These are phyloP conservation scores for Xenopus laevis DNA, from an alignment of 2,113 vertebrate genomes.

Conservation along the genomic window DNA sequence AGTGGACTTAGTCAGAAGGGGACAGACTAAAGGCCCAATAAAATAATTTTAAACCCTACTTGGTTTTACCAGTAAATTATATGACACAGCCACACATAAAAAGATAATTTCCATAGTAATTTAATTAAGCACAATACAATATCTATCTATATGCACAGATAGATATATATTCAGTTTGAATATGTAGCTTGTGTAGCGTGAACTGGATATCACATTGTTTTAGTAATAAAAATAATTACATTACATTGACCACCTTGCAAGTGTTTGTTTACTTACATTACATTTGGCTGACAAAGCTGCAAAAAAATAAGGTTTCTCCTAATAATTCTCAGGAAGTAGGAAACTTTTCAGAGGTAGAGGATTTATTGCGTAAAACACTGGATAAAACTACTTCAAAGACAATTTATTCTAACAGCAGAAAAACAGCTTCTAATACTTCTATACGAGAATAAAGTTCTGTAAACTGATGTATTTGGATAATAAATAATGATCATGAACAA, in stretches of 20 bases:
- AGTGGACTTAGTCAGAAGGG: no score
- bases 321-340: constrained; percentile 58
- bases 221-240: no score
- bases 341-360: constrained; percentile 77
- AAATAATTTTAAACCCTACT: no score
- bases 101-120: constrained; percentile 53
- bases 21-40: no score
- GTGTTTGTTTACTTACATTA: constrained; percentile 49
- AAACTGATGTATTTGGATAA: constrained; percentile 82
- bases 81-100: constrained; percentile 55
- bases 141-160: constrained; percentile 15
- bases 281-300: constrained; percentile 42
- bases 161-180: constrained; percentile 33
- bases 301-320: constrained; percentile 51
- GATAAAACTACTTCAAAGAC: constrained; percentile 85
- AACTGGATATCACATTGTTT: constrained; percentile 48
- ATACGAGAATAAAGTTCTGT: constrained; percentile 84
- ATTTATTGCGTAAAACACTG: constrained; percentile 88
- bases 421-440: constrained; percentile 81
- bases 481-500: constrained; percentile 89
- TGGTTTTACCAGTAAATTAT: neutral
- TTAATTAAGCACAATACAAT: constrained; percentile 58
- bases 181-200: constrained; percentile 50
- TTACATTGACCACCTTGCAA: constrained; percentile 57
- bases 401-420: constrained; percentile 79